phyloP scores from a whole-genome alignment of 2,797 vertebrate species.

The Pristis pectinata region DNA sequence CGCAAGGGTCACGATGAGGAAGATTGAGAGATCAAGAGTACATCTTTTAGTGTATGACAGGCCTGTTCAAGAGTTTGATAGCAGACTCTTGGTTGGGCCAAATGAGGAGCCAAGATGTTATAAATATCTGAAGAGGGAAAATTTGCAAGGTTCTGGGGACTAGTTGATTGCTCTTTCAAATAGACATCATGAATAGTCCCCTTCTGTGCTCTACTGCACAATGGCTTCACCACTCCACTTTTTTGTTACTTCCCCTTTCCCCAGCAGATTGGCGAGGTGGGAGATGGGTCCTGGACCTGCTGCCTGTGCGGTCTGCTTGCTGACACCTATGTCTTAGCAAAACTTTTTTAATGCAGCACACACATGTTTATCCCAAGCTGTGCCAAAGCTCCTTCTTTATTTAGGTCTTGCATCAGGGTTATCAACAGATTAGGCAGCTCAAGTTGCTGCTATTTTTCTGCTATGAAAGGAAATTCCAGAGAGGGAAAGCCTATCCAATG shows the following conservation, averaged over 20 bases:
- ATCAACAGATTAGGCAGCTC: neutral
- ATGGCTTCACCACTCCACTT: neutral
- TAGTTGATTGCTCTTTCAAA: no score
- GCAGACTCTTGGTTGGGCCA: no score
- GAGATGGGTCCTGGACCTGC: neutral
- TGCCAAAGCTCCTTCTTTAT: slow-evolving; percentile 14
- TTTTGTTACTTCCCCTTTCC: neutral
- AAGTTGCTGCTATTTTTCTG: slow-evolving; percentile 25
- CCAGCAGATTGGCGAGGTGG: neutral
- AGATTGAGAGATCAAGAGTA: no score
- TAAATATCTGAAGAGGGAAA: neutral
- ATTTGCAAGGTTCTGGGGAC: neutral
- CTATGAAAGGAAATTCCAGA: slow-evolving; percentile 8
- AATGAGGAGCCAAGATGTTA: neutral
- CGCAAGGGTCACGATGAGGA: no score
- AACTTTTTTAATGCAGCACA: neutral
- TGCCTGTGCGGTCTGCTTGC: neutral
- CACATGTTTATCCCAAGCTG: slow-evolving; percentile 21
- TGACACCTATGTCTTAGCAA: neutral
- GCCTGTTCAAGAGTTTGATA: no score
- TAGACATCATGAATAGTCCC: neutral
- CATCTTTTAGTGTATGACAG: no score
- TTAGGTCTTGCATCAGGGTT: slow-evolving; percentile 22
- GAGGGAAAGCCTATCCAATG: slow-evolving; percentile 20
- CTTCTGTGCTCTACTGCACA: neutral